Evolutionary conservation across 2,888 invertebrate genomes (phyloP).

Genomic region (Epinotia nisella): DNA sequence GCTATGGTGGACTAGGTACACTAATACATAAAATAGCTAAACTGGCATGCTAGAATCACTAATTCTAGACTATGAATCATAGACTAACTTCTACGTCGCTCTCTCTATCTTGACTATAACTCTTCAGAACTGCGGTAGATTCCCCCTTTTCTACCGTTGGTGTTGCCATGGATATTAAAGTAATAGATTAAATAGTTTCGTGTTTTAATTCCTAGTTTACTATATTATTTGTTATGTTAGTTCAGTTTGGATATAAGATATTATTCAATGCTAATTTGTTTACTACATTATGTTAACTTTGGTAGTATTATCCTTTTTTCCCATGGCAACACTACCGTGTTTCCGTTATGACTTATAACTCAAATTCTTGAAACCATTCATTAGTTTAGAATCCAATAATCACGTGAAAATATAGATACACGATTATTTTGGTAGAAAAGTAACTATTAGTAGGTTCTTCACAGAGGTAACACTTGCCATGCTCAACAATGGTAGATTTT

Average conservation of each 20-base stretch:
- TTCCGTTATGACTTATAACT: slow-evolving; percentile 13
- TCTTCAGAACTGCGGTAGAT: slow-evolving; percentile 63
- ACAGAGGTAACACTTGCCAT: slow-evolving; percentile 54
- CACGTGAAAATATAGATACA: slow-evolving; percentile 49
- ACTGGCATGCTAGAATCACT: slow-evolving; percentile 80
- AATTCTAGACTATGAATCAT: slow-evolving; percentile 67
- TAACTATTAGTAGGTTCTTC: slow-evolving; percentile 54
- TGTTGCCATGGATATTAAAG: slow-evolving; percentile 65
- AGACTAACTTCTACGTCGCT: slow-evolving; percentile 56
- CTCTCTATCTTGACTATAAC: slow-evolving; percentile 51
- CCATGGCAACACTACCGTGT: slow-evolving; percentile 47
- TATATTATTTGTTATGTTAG: background rate
- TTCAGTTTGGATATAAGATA: background rate
- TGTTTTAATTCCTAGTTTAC: slow-evolving; percentile 11
- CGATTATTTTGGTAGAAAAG: slow-evolving; percentile 56
- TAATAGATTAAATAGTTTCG: slow-evolving; percentile 45
- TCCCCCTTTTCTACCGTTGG: slow-evolving; percentile 60
- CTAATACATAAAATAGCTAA: slow-evolving; percentile 54
- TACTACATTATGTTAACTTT: slow-evolving; percentile 3
- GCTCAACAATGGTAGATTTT: slow-evolving; percentile 55
- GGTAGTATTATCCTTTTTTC: slow-evolving; percentile 5
- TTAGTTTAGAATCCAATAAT: slow-evolving; percentile 41
- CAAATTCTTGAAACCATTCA: slow-evolving; percentile 26
- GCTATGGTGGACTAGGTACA: slow-evolving; percentile 74
- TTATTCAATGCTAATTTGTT: background rate